A percentile compares a stretch with the other conserved stretches of the same genome.
Evolutionary conservation across 2,113 vertebrate genomes (phyloP).

Genomic region (Chaetodon trifascialis): DNA sequence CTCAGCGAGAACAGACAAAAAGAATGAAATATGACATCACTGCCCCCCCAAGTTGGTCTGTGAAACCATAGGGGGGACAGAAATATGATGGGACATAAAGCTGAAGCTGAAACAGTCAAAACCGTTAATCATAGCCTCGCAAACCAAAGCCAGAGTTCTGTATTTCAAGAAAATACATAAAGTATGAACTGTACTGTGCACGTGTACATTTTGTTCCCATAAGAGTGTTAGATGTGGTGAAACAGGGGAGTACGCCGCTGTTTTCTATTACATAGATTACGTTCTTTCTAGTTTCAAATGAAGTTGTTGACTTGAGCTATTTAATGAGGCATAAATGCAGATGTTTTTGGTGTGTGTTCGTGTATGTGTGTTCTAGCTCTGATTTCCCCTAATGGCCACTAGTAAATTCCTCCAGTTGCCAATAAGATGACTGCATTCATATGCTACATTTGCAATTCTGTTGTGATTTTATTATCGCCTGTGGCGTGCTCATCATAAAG

Average conservation of each 20-base stretch:
- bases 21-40: slow-evolving; percentile 74
- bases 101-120: slow-evolving; percentile 1
- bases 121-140: neutral
- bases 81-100: slow-evolving; percentile 45
- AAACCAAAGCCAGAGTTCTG: slow-evolving; percentile 12
- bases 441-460: neutral
- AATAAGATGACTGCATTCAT: slow-evolving; percentile 23
- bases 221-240: neutral
- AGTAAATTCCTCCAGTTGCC: slow-evolving; percentile 36
- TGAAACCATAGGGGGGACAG: slow-evolving; percentile 15
- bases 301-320: slow-evolving; percentile 2
- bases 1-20: slow-evolving; percentile 48
- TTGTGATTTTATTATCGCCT: slow-evolving; percentile 11
- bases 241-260: neutral
- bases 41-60: slow-evolving; percentile 14
- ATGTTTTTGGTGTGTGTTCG: slow-evolving; percentile 6
- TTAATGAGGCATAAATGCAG: slow-evolving; percentile 33
- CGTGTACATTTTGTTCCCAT: neutral
- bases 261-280: neutral
- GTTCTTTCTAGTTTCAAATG: neutral
- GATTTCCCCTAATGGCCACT: slow-evolving; percentile 32
- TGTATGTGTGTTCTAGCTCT: slow-evolving; percentile 1
- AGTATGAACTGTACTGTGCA: neutral
- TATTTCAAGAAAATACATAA: neutral
- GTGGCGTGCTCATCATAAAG: neutral